A percentile compares a stretch with the other conserved stretches of the same genome.
Evolutionary conservation across 2,113 vertebrate genomes (phyloP).

Genomic region (Harpagus bidentatus): DNA sequence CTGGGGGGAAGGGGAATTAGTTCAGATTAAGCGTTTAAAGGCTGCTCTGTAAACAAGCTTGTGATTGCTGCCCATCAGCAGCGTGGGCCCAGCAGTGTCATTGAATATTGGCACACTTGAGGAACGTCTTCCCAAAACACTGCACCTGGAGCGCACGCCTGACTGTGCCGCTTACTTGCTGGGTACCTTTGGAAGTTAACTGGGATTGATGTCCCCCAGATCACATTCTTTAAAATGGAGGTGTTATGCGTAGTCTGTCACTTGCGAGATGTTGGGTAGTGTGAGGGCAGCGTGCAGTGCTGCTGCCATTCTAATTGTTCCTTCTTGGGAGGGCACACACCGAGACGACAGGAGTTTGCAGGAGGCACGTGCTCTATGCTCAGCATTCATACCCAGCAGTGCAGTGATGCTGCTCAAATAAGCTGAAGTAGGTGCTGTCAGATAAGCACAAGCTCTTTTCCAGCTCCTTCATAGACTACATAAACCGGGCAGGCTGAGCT

Average conservation of each 20-base stretch:
- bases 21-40: not conserved
- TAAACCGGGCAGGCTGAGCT: not conserved
- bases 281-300: rapidly evolving
- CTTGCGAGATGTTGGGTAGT: not conserved
- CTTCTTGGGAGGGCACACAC: not conserved
- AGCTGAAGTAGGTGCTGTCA: not conserved
- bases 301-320: not conserved
- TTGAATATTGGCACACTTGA: not conserved
- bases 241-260: not conserved
- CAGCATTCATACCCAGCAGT: not conserved
- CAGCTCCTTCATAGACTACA: not conserved
- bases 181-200: not conserved
- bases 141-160: not conserved
- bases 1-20: not conserved
- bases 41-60: not conserved
- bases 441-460: not conserved
- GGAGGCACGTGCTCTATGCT: rapidly evolving
- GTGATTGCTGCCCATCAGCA: not conserved
- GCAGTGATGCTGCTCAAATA: not conserved
- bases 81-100: not conserved
- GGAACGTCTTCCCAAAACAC: not conserved
- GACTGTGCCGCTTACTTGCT: not conserved
- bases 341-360: rapidly evolving
- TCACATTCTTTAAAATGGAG: not conserved
- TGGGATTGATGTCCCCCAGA: not conserved